Conservation (phyloP, 2,113 vertebrate genomes). For the Bungarus multicinctus region DNA sequence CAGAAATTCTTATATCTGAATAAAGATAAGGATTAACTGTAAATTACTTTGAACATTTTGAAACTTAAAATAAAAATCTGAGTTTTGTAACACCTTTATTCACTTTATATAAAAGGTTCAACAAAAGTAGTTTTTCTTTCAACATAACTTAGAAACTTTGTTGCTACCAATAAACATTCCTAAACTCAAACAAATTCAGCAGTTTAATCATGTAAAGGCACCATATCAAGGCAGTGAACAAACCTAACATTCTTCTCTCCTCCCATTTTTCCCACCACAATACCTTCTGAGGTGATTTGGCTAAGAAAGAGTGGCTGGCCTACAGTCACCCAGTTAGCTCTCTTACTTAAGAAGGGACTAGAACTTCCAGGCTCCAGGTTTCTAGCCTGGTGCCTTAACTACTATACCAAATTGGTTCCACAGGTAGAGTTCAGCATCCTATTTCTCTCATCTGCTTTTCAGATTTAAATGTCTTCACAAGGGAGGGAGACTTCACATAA, state of each 20-base stretch:
- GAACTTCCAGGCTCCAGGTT: neutral
- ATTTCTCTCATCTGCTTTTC: neutral
- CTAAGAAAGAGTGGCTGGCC: neutral
- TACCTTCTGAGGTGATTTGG: neutral
- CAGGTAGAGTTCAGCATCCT: neutral
- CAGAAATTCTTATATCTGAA: neutral
- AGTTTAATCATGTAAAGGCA: neutral
- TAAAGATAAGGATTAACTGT: neutral
- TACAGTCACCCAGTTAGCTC: neutral
- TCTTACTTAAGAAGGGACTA: neutral
- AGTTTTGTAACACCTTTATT: neutral
- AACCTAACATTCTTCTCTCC: neutral
- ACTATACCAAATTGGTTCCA: neutral
- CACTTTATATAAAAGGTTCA: conserved; percentile 9
- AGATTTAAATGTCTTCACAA: neutral
- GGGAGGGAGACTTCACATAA: neutral
- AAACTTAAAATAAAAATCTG: conserved; percentile 19
- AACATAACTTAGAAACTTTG: neutral
- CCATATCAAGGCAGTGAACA: neutral
- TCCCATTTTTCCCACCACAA: neutral
- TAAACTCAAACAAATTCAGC: neutral
- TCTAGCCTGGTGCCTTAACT: neutral
- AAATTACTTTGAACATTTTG: conserved; percentile 16
- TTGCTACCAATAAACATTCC: neutral
- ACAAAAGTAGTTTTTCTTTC: neutral